Base-by-base conservation (phyloP, 2,888 invertebrate genomes). In the Stenoptilia bipunctidactyla region DNA sequence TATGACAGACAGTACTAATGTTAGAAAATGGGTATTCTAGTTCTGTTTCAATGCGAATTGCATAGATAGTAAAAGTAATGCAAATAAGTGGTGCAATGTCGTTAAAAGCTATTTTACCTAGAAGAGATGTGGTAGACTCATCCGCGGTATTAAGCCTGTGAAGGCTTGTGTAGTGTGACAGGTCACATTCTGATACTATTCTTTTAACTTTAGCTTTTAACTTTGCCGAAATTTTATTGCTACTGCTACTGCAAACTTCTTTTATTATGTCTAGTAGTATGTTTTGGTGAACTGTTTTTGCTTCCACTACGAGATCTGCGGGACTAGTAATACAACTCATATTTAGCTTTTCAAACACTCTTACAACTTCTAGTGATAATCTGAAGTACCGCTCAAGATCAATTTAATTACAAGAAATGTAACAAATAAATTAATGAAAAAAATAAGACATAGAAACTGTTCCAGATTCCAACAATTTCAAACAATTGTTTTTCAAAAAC, bases 181-280 rank as follows among this genome's bases (percentile, higher is more conserved):
- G 58, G 42, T 83, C 74, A 40, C 73, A 76, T 41, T 80, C 76
- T 1, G 77, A 64, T 33, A 82, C 67, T 25, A 83, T 76, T 41
- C 67, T 65, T 12, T 60, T 69, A 1, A 85, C 64, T 65, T 82
- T 83, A 8, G 65, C 71, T 25, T 57, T 63, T 12, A 82, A 44
- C 47, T 67, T 74, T 1, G 54, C 30, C 1, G 73, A 63, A 15
- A 80, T 37, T 48, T 61, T 64, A 37, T 56, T 55, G 2, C 52
- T 51, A 30, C 10, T 12, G 10, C 3, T 30, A 10, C 53, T 52
- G 43, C 75, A 72, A 10, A 77, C 35, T 47, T 77, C 77, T 46
- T 70, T 76, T 15, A 82, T 68, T 27, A 80, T 65, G 12, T 69
- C 66, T 15, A 80, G 52, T 8, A 82, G 58, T 25, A 71, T 53